phyloP scores from a whole-genome alignment of 2,113 vertebrate species.

The Gobio gobio region DNA sequence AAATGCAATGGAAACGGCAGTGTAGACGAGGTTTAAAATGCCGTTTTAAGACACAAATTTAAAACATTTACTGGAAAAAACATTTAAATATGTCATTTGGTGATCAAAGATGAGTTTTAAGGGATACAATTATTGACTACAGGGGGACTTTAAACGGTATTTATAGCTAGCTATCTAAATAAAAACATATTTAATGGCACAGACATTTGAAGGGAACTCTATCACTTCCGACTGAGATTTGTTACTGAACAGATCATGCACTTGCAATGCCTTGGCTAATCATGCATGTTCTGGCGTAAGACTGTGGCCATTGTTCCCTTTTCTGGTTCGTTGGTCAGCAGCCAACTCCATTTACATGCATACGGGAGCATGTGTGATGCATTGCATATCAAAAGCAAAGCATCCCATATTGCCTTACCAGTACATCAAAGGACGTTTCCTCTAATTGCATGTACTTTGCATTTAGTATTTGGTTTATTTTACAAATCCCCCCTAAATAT shows the following conservation, averaged over 20 bases:
- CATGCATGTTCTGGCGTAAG: neutral
- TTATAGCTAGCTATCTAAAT: neutral
- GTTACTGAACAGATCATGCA: neutral
- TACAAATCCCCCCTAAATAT: conserved; percentile 19
- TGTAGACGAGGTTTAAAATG: too few relatives aligned
- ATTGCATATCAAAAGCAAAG: conserved; percentile 37
- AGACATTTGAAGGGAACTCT: neutral
- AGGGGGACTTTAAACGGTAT: neutral
- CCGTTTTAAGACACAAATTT: too few relatives aligned
- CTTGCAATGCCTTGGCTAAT: neutral
- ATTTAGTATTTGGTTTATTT: conserved; percentile 15
- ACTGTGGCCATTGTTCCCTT: conserved; percentile 12
- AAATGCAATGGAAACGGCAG: too few relatives aligned
- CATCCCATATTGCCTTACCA: conserved; percentile 37
- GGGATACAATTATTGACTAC: too few relatives aligned
- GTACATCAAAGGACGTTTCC: conserved; percentile 44
- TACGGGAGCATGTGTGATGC: conserved; percentile 26
- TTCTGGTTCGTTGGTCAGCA: conserved; percentile 15
- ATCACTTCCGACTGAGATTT: neutral
- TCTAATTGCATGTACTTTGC: conserved; percentile 32
- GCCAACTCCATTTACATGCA: conserved; percentile 45
- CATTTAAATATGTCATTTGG: too few relatives aligned
- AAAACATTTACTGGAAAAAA: too few relatives aligned
- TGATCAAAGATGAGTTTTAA: too few relatives aligned
- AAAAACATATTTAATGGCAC: neutral